Percentiles rank a stretch among this genome's conserved stretches.
phyloP scores from a whole-genome alignment of 2,797 vertebrate species.

The Crocidura indochinensis region DNA sequence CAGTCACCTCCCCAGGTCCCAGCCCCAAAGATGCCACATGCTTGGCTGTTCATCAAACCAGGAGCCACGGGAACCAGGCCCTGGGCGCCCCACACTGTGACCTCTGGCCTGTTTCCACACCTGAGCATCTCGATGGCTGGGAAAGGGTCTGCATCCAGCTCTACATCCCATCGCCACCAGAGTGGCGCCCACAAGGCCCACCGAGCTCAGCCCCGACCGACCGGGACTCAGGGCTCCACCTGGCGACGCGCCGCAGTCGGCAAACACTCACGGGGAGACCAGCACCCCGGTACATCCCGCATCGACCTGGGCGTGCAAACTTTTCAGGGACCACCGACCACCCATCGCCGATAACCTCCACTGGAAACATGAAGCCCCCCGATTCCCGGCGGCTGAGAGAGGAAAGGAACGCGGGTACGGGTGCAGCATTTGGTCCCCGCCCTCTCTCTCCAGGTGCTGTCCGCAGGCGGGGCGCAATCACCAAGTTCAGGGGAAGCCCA shows the following conservation, averaged over 20 bases:
- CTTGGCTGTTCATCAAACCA: too few relatives aligned
- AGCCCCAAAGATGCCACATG: too few relatives aligned
- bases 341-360: slow-evolving; percentile 62
- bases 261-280: slow-evolving; percentile 48
- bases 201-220: not conserved
- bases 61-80: too few relatives aligned
- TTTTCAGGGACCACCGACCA: slow-evolving; percentile 50
- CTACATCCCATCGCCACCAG: slow-evolving; percentile 15
- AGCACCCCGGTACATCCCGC: not conserved
- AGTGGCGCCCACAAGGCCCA: not conserved
- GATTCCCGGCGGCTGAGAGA: slow-evolving; percentile 15
- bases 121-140: not conserved
- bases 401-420: not conserved
- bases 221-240: not conserved
- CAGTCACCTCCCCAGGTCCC: not conserved
- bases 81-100: too few relatives aligned
- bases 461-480: slow-evolving; percentile 14
- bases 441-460: slow-evolving; percentile 34
- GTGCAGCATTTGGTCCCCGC: not conserved
- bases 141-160: slow-evolving; percentile 68
- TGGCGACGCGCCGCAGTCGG: slow-evolving; percentile 31
- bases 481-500: slow-evolving; percentile 34
- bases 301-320: slow-evolving; percentile 65
- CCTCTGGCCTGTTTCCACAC: not conserved
- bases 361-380: slow-evolving; percentile 85